These are phyloP conservation scores for Napeogenes inachia DNA, from an alignment of 2,888 invertebrate species.

Conservation along the genomic window DNA sequence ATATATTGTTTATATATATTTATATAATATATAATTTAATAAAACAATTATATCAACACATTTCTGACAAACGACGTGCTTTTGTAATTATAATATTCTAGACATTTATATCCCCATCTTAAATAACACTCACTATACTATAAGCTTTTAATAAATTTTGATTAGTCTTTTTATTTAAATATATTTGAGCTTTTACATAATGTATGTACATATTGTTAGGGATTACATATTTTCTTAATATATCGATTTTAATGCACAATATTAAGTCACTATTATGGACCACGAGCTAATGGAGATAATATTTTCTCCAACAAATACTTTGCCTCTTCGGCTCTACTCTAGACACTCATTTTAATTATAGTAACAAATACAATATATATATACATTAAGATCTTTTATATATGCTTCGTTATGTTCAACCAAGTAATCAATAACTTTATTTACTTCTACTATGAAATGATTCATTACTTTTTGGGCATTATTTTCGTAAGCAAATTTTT, in stretches of 20 bases:
- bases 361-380: slow-evolving; percentile 4
- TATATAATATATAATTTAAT: slow-evolving; percentile 36
- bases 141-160: slow-evolving; percentile 61
- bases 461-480: too few species aligned
- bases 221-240: slow-evolving; percentile 56
- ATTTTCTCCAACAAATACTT: slow-evolving; percentile 18
- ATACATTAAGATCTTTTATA: background rate
- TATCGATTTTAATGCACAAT: slow-evolving; percentile 70
- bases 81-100: slow-evolving; percentile 22
- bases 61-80: slow-evolving; percentile 36
- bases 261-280: slow-evolving; percentile 77
- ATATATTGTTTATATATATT: slow-evolving; percentile 35
- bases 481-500: too few species aligned
- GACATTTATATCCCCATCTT: slow-evolving; percentile 21
- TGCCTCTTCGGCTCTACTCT: background rate
- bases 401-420: background rate
- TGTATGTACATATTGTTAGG: slow-evolving; percentile 61
- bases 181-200: slow-evolving; percentile 74
- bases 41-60: slow-evolving; percentile 47
- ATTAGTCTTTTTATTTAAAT: slow-evolving; percentile 59
- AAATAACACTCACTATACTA: slow-evolving; percentile 43
- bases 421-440: background rate
- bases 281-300: slow-evolving; percentile 62
- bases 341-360: slow-evolving; percentile 9
- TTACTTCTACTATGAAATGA: too few species aligned